Evolutionary conservation across 2,888 invertebrate species (phyloP).

Genomic region (Nephrotoma flavescens): DNA sequence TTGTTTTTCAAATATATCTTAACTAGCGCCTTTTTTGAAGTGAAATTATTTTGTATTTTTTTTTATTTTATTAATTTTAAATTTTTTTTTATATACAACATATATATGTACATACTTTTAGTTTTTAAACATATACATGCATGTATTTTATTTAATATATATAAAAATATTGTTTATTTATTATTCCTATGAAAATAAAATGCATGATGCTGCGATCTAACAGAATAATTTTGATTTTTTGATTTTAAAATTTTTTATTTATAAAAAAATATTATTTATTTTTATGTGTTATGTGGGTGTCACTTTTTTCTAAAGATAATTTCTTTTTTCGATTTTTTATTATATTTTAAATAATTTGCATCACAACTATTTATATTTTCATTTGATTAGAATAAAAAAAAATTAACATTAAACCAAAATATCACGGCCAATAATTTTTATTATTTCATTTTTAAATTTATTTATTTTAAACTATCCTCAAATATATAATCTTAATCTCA

Average conservation of each 20-base stretch:
- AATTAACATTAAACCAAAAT: neutral
- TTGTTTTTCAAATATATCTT: neutral
- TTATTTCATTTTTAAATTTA: neutral
- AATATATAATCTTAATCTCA: conserved; percentile 1
- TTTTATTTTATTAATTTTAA: neutral
- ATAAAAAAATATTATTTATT: neutral
- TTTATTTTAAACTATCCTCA: neutral
- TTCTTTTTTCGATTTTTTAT: neutral
- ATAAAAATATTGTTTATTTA: neutral
- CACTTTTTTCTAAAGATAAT: neutral
- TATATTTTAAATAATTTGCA: conserved; percentile 2
- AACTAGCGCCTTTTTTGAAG: neutral
- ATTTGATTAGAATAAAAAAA: neutral
- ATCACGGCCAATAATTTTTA: conserved; percentile 3
- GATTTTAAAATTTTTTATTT: neutral
- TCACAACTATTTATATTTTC: neutral
- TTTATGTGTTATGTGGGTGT: neutral
- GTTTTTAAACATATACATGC: neutral
- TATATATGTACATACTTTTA: conserved; percentile 4
- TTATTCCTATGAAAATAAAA: neutral
- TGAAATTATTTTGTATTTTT: neutral
- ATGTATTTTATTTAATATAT: neutral
- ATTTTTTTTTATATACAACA: conserved; percentile 1
- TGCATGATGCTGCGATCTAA: neutral
- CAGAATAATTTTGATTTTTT: neutral